Percentiles rank a stretch among this genome's conserved stretches.
These are phyloP conservation scores for Hydroisotoma schaefferi DNA, from an alignment of 2,888 invertebrate species.

Conservation along the genomic window DNA sequence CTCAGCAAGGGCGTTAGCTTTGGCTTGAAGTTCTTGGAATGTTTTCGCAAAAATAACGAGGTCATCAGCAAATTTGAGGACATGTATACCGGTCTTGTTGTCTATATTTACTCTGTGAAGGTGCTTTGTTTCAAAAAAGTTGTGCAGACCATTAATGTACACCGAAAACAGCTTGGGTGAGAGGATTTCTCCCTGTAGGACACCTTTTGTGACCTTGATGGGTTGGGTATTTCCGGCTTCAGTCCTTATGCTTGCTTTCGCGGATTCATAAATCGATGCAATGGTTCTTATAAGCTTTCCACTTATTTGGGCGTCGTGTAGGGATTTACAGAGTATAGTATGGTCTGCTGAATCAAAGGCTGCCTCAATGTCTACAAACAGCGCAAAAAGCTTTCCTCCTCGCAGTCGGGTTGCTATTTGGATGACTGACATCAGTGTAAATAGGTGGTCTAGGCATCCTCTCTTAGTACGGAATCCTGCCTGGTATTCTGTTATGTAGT, in stretches of 20 bases:
- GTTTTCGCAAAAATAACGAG: constrained; percentile 16
- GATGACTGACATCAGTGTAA: background rate
- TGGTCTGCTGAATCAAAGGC: too few species aligned
- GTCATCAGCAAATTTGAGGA: constrained; percentile 26
- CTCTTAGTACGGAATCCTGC: background rate
- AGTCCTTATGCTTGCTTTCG: too few species aligned
- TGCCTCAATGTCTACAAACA: background rate
- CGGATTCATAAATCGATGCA: too few species aligned
- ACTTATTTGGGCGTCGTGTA: too few species aligned
- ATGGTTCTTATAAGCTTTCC: too few species aligned
- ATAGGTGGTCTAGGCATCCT: background rate
- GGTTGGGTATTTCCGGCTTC: too few species aligned
- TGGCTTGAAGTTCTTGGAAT: constrained; percentile 15
- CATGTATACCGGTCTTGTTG: background rate
- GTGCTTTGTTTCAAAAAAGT: too few species aligned
- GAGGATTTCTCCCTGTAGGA: too few species aligned
- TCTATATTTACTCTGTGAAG: background rate
- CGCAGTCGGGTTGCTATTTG: background rate
- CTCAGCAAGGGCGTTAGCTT: constrained; percentile 10
- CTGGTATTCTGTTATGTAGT: background rate
- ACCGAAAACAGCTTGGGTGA: too few species aligned
- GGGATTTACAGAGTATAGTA: too few species aligned
- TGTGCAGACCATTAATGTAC: too few species aligned
- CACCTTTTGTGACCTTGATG: too few species aligned
- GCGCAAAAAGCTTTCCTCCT: background rate